Evolutionary conservation across 2,888 invertebrate genomes (phyloP), one percentile per base, ranked within the genome.

Genomic region (Eupeodes luniger): DNA sequence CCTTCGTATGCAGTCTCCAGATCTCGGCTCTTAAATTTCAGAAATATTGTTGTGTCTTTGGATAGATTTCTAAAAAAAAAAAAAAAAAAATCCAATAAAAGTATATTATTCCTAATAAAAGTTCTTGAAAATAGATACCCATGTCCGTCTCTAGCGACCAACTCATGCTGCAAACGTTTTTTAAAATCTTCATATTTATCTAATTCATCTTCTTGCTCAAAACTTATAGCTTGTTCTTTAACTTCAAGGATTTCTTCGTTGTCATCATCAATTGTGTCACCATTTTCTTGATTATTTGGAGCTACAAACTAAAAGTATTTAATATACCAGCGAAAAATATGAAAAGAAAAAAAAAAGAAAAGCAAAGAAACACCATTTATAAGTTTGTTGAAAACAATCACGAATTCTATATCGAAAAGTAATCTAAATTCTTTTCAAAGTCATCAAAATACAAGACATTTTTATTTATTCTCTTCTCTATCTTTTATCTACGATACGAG

Each of bases 71-170:
- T 93, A 55, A 34, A 77, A 53, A 14, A 49, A 27, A 36, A 49
- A 27, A 36, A 27, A 27, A 27, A 1, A 27, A 27, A 27, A 27
- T 27, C 2, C 2, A 27, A 27, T 27, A 47, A 34, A 59, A 12
- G 9, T 3, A 27, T n/a, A 49, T 16, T 12, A 3, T 12, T 12
- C 55, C 66, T 34, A 6, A 27, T 5, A 27, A 36, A 69, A 9
- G 11, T 7, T 40, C 34, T 16, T 53, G 10, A 53, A 12, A 27
- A 6, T 12, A 79, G 90, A 95, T 94, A 97, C 97, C 96, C 96
- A 93, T 97, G 96, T 72, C 97, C 96, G 93, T 98, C 97, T 91
- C 97, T 95, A 92, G 96, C 97, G 90, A 97, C 96, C 81, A 98
- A 95, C 93, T 98, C 98, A 92, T 97, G 96, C 91, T 96, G 95